Evolutionary conservation across 2,797 vertebrate genomes (phyloP).

Genomic region (Diplodus sargus): DNA sequence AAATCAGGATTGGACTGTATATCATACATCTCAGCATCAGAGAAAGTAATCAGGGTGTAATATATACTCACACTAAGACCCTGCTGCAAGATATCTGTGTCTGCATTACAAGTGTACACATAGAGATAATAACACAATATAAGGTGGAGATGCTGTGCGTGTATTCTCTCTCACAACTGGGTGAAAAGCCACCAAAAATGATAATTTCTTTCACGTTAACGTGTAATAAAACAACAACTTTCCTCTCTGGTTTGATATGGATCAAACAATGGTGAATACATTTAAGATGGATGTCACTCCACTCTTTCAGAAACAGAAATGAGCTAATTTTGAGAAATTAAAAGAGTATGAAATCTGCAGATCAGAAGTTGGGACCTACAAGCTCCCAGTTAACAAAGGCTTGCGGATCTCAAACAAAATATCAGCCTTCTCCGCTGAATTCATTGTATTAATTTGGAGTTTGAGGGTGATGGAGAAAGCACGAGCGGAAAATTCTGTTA

Average conservation of each 20-base stretch:
- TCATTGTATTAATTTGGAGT: neutral
- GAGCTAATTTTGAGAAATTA: neutral
- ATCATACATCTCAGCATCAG: constrained; percentile 1
- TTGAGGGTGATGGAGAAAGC: neutral
- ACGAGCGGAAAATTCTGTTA: constrained; percentile 15
- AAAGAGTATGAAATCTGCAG: constrained; percentile 3
- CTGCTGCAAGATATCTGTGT: constrained; percentile 6
- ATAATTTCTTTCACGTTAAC: neutral
- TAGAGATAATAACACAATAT: neutral
- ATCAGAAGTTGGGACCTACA: neutral
- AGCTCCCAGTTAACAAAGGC: neutral
- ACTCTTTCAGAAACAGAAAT: neutral
- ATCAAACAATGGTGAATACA: neutral
- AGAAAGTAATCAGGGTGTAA: constrained; percentile 10
- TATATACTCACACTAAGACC: neutral
- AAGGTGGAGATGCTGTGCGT: neutral
- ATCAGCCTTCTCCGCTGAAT: constrained; percentile 3
- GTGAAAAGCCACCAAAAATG: neutral
- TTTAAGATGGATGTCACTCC: neutral
- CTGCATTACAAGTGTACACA: neutral
- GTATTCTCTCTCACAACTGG: neutral
- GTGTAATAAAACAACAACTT: neutral
- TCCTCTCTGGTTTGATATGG: neutral
- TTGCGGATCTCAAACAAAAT: constrained; percentile 12
- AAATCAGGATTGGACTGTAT: constrained; percentile 8